Evolutionary conservation across 1,140 invertebrate species (phyloP).

Genomic region (Charaxes varanes): DNA sequence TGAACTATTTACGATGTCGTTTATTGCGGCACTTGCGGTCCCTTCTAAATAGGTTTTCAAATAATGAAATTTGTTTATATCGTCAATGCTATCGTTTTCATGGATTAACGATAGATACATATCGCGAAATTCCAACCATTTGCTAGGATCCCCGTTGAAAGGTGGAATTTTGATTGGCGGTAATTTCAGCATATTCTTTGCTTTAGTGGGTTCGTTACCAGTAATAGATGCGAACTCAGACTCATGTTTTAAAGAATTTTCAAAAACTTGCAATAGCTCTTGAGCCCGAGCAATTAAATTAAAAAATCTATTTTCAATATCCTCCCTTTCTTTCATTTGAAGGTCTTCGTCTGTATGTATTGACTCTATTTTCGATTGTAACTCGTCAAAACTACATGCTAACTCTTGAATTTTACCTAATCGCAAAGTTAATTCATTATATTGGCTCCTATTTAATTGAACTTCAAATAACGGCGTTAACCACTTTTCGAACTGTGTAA

Average conservation of each 20-base stretch:
- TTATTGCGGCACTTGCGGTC: constrained; percentile 15
- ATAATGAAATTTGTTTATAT: constrained; percentile 28
- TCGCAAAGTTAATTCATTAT: neutral
- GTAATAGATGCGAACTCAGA: too few relatives aligned
- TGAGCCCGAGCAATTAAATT: too few relatives aligned
- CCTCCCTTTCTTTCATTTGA: too few relatives aligned
- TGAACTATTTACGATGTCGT: too few relatives aligned
- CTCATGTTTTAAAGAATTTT: too few relatives aligned
- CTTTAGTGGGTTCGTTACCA: too few relatives aligned
- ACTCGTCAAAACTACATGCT: neutral
- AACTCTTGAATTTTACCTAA: neutral
- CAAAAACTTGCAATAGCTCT: too few relatives aligned
- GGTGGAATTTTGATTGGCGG: too few relatives aligned
- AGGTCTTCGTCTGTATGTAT: neutral
- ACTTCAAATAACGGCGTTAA: neutral
- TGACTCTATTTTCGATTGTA: neutral
- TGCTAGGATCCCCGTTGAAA: neutral
- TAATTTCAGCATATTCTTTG: too few relatives aligned
- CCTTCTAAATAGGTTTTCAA: constrained; percentile 19
- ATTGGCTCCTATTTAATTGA: neutral
- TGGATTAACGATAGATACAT: constrained; percentile 19
- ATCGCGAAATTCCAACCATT: constrained; percentile 16
- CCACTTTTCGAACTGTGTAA: neutral
- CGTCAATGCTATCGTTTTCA: constrained; percentile 12
- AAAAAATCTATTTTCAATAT: too few relatives aligned